phyloP scores from a whole-genome alignment of 2,113 vertebrate species.

The Gymnarchus niloticus region DNA sequence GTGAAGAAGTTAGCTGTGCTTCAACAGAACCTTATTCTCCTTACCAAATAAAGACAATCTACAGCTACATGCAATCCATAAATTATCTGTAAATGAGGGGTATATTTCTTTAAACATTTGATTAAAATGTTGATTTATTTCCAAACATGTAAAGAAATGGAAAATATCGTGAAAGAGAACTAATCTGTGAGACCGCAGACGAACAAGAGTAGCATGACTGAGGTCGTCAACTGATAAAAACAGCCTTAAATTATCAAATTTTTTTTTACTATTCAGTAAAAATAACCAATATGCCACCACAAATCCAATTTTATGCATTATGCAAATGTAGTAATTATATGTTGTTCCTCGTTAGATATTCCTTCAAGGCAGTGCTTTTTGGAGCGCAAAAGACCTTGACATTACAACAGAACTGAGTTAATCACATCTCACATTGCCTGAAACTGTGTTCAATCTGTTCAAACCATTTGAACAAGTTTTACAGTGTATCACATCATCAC shows the following conservation, averaged over 20 bases:
- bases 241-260: not conserved
- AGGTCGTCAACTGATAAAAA: not conserved
- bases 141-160: not conserved
- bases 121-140: conserved; percentile 1
- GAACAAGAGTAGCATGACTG: not conserved
- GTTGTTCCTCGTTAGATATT: not conserved
- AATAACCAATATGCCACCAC: not conserved
- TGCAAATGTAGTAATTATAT: not conserved
- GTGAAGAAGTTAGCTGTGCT: not conserved
- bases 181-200: not conserved
- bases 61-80: not conserved
- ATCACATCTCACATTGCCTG: not conserved
- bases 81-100: not conserved
- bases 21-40: not conserved
- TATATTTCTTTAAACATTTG: not conserved
- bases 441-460: not conserved
- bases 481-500: not conserved
- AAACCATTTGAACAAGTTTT: not conserved
- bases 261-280: not conserved
- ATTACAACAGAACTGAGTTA: conserved; percentile 19
- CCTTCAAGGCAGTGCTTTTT: conserved; percentile 34
- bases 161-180: not conserved
- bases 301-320: not conserved
- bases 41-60: not conserved
- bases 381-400: conserved; percentile 20